Evolutionary conservation across 92 coral and sea anemone species (phyloP), one percentile per base, ranked within the genome.

Genomic region (Meandrina meandrites): DNA sequence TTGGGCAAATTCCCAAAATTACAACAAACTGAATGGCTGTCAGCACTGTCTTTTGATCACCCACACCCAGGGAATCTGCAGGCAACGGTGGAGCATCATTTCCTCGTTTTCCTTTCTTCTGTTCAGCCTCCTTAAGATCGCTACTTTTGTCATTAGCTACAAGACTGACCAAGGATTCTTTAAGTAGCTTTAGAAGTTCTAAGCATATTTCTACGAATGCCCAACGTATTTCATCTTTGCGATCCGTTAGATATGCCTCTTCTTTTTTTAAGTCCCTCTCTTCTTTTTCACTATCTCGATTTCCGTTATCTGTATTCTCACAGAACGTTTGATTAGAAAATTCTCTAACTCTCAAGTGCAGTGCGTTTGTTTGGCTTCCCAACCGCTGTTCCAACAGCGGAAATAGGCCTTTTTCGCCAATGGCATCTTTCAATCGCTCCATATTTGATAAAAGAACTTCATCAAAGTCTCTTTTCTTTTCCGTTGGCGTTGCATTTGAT

Each of bases 1-100:
- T 94, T 15, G 98, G 98, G 75, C 96, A 94, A 79, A 94, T 86
- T 21, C 99, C 98, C 24, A 96, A 88, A 37, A 88, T 86, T 1
- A 93, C 95, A 30, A 95, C 82, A 75, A 96, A 93, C 86, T 96
- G 99, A 30, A 96, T 64, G n/a, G 94, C 91, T 62, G 95, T 81
- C 35, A 90, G 30, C 19, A 95, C 90, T 13, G 87, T 79, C 71
- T 93, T 95, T 86, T 96, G 98, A 62, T 96, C 99, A 70, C 82
- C 83, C 48, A 96, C 92, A 56, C 98, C 92, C 35, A 96, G 81
- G 64, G 89, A 81, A 37, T 94, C 92, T 48, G 90, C 81, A n/a
- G 88, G 83, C 11, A 88, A 89, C 50, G 78, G 86, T 11, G 98
- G 93, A 17, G 89, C 88, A 7, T 40, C 75, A 40, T 58, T 48